Conservation (phyloP, 2,888 invertebrate species). For the Cataglyphis cursor region DNA sequence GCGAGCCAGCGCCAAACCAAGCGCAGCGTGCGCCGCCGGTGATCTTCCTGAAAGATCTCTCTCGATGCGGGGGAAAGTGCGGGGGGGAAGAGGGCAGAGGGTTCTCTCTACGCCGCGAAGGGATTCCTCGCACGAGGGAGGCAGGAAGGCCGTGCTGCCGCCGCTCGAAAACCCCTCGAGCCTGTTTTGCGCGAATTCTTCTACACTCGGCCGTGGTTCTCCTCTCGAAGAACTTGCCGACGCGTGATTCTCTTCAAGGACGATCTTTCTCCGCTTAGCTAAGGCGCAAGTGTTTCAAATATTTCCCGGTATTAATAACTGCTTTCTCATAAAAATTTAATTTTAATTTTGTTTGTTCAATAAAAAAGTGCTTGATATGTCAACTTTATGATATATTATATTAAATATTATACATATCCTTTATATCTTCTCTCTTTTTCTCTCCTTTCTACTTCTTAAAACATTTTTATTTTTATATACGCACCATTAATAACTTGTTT, state of each 20-base stretch:
- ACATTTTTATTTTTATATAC: neutral
- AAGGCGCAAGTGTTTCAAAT: conserved; percentile 16
- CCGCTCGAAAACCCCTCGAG: conserved; percentile 76
- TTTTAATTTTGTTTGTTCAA: neutral
- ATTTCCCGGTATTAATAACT: neutral
- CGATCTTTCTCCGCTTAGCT: conserved; percentile 23
- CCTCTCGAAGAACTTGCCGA: conserved; percentile 64
- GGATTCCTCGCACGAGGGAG: conserved; percentile 75
- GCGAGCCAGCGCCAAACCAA: conserved; percentile 71
- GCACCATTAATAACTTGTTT: conserved; percentile 17
- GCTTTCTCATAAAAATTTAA: neutral
- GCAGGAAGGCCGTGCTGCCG: conserved; percentile 73
- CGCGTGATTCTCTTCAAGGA: conserved; percentile 44
- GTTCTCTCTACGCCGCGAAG: conserved; percentile 73
- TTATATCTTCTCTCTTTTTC: neutral
- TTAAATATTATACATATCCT: neutral
- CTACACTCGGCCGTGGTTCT: conserved; percentile 73
- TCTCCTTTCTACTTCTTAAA: neutral
- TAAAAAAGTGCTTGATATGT: neutral
- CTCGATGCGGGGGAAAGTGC: conserved; percentile 54
- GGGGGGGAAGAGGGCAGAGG: conserved; percentile 67
- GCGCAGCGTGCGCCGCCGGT: conserved; percentile 74
- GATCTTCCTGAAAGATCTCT: conserved; percentile 77
- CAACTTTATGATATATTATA: neutral
- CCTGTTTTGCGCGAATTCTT: conserved; percentile 80